phyloP scores from a whole-genome alignment of 2,888 invertebrate genomes.

The Callimorpha dominula region DNA sequence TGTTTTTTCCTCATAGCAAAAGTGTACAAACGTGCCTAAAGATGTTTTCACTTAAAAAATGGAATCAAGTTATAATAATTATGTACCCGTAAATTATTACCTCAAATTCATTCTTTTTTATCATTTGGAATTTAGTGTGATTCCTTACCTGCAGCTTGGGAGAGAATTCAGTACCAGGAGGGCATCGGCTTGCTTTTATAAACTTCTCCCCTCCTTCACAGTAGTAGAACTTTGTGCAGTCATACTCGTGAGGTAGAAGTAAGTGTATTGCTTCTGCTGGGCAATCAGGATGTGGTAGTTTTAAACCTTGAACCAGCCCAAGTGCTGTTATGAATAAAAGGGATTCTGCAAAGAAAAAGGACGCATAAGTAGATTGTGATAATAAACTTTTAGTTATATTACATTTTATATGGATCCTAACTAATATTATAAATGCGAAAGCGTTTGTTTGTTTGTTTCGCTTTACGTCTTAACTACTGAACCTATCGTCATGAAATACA shows the following conservation, averaged over 20 bases:
- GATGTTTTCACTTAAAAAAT: too few species aligned
- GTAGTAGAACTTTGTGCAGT: conserved; percentile 77
- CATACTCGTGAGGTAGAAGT: conserved; percentile 70
- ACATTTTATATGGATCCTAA: too few species aligned
- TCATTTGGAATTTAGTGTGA: background rate
- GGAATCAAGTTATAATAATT: too few species aligned
- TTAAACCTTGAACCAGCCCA: background rate
- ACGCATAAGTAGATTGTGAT: background rate
- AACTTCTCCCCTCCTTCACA: conserved; percentile 70
- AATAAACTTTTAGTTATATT: background rate
- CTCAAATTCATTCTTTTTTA: too few species aligned
- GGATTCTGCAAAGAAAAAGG: conserved; percentile 5
- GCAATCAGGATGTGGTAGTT: conserved; percentile 8
- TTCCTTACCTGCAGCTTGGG: conserved; percentile 58
- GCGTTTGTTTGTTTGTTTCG: too few species aligned
- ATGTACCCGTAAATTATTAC: too few species aligned
- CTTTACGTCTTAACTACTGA: too few species aligned
- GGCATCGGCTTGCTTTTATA: conserved; percentile 55
- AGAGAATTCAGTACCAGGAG: conserved; percentile 70
- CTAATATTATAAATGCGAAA: too few species aligned
- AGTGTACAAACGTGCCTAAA: too few species aligned
- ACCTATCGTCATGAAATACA: too few species aligned
- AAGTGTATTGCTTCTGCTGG: conserved; percentile 62
- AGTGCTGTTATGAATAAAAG: background rate
- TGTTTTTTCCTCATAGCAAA: too few species aligned